Percentiles rank a stretch among this genome's conserved stretches.
Conservation (phyloP, 2,888 invertebrate species). For the Dolomedes plantarius region DNA sequence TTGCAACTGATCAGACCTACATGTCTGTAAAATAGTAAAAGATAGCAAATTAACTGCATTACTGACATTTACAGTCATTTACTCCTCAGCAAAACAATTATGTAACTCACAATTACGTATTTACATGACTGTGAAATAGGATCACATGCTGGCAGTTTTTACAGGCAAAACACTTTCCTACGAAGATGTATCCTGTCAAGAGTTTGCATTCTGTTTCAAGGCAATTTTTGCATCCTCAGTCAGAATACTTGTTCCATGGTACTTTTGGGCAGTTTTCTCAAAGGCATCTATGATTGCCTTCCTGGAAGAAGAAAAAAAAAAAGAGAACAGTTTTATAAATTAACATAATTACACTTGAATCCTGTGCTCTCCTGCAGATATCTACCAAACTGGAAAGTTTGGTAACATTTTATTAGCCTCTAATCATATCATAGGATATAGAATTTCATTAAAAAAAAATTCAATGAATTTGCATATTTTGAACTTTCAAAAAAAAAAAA, state of each 20-base stretch:
- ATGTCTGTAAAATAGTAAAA: not conserved
- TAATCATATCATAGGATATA: too few species aligned
- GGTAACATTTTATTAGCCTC: too few species aligned
- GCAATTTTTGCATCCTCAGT: slow-evolving; percentile 28
- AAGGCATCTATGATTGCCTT: slow-evolving; percentile 72
- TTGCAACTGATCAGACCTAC: not conserved
- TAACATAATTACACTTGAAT: too few species aligned
- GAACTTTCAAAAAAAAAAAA: too few species aligned
- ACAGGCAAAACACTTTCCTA: not conserved
- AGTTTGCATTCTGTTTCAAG: slow-evolving; percentile 36
- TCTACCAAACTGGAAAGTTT: too few species aligned
- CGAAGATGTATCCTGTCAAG: slow-evolving; percentile 17
- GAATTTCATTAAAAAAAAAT: too few species aligned
- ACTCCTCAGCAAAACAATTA: too few species aligned
- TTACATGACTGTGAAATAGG: not conserved
- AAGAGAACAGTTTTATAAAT: not conserved
- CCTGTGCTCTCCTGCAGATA: too few species aligned
- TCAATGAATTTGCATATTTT: too few species aligned
- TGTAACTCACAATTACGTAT: not conserved
- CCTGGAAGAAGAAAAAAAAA: slow-evolving; percentile 30
- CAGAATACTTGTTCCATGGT: slow-evolving; percentile 52
- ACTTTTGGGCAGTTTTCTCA: slow-evolving; percentile 68
- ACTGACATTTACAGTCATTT: not conserved
- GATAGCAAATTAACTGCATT: not conserved
- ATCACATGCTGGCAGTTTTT: not conserved